phyloP scores from a whole-genome alignment of 2,797 vertebrate genomes.

The Anguilla pacifica region DNA sequence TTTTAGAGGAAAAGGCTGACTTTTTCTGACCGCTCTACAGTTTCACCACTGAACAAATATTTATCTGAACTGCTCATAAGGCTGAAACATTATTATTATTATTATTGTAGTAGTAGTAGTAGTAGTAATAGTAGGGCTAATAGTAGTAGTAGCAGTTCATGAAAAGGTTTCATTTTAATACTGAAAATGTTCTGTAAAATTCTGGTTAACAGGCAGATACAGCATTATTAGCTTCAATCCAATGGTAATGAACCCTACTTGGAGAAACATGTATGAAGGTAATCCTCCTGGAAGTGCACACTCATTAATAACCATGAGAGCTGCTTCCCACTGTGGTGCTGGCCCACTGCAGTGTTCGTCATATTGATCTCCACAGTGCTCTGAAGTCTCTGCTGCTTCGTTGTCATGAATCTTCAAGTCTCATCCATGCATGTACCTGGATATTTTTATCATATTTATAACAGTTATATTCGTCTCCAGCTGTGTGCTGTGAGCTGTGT shows the following conservation, averaged over 20 bases:
- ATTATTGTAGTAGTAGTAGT: too few relatives aligned
- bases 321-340: not conserved
- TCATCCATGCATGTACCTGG: not conserved
- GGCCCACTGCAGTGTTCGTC: not conserved
- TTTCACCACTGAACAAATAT: too few relatives aligned
- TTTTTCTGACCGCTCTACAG: too few relatives aligned
- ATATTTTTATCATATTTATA: constrained; percentile 6
- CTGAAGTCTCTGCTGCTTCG: not conserved
- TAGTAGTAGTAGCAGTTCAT: not conserved
- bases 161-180: not conserved
- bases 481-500: not conserved
- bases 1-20: too few relatives aligned
- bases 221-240: not conserved
- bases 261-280: not conserved
- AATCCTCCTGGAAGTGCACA: not conserved
- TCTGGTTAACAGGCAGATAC: not conserved
- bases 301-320: constrained; percentile 4
- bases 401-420: not conserved
- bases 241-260: constrained; percentile 3
- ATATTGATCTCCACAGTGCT: not conserved
- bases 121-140: too few relatives aligned
- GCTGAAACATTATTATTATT: too few relatives aligned
- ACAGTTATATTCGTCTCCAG: not conserved
- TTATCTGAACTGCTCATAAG: too few relatives aligned
- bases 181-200: not conserved